Conservation (phyloP, 2,113 vertebrate genomes). For the Dunckerocampus dactyliophorus region DNA sequence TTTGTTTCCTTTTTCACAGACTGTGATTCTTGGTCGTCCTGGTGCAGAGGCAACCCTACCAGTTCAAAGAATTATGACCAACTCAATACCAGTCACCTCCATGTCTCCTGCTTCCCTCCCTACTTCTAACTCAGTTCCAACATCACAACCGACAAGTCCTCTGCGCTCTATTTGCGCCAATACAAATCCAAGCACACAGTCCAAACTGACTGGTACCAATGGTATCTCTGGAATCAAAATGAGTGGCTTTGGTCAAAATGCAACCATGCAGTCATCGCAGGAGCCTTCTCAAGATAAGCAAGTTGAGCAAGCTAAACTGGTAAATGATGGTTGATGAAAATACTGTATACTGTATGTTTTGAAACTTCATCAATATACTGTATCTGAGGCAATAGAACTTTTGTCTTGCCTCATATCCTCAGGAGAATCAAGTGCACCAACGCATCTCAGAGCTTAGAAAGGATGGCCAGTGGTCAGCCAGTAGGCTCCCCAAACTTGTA, state of each 20-base stretch:
- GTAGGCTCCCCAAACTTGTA: slow-evolving; percentile 88
- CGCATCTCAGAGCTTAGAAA: slow-evolving; percentile 87
- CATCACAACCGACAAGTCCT: slow-evolving; percentile 72
- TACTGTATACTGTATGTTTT: too few species aligned
- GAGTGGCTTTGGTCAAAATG: slow-evolving; percentile 78
- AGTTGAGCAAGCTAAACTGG: slow-evolving; percentile 90
- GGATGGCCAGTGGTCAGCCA: slow-evolving; percentile 91
- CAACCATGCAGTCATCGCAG: slow-evolving; percentile 66
- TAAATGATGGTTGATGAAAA: slow-evolving; percentile 51
- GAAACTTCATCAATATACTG: neutral
- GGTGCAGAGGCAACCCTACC: slow-evolving; percentile 76
- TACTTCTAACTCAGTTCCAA: slow-evolving; percentile 62
- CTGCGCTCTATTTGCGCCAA: slow-evolving; percentile 76
- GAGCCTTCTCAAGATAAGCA: slow-evolving; percentile 89
- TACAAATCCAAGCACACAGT: slow-evolving; percentile 77
- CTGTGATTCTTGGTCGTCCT: slow-evolving; percentile 79
- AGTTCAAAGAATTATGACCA: slow-evolving; percentile 78
- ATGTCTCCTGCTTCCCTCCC: slow-evolving; percentile 66
- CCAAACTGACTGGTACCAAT: slow-evolving; percentile 81
- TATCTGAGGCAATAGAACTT: neutral
- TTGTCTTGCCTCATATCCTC: slow-evolving; percentile 14
- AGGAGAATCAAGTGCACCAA: slow-evolving; percentile 90
- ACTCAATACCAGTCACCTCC: slow-evolving; percentile 72
- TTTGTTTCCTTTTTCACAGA: slow-evolving; percentile 63
- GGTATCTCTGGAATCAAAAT: slow-evolving; percentile 77